Evolutionary conservation across 1,140 invertebrate genomes (phyloP), one percentile per base, ranked within the genome.

Genomic region (Helicoverpa armigera): DNA sequence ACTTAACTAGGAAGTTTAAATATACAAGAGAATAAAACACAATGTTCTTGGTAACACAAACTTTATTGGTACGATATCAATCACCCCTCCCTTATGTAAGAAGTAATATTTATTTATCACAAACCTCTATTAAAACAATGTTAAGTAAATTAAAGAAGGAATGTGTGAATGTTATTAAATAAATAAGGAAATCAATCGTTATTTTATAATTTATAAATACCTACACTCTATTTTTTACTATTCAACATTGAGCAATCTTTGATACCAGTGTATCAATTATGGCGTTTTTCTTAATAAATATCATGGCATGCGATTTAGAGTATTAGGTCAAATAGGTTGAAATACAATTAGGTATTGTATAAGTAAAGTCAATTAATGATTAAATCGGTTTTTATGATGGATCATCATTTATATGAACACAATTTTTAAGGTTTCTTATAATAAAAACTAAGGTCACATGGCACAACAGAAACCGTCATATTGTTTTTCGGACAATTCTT

Each of bases 151-250:
- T 43, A 43, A 7, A 67, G 50, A 63, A 23, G 73, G 73, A 65
- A 80, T 63, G 56, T 63, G 56, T 79, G 70, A 60, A 13, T 60
- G 18, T 67, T 70, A 29, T 13, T 53, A 9, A 69, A 60, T 61
- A 13, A 50, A 51, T 51, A 63, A 75, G 9, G 11, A 75, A 70
- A 70, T n/a, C 7, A 56, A 18, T 58, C 12, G 23, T 60, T 11
- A 23, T 29, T 29, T 18, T 31, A 29, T 9, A 14, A 3, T 50
- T 67, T 50, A 10, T 50, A 16, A 18, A 18, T 50, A 67, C 2
- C n/a, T 58, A 18, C 18, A 14, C 16, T n/a, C 18, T 18, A 54
- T 16, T 54, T 54, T 16, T 35, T 35, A 60, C 23, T 67, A 67
- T 35, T 18, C 11, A 50, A 48, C 11, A 70, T 70, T 70, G 67